Evolutionary conservation across 2,888 invertebrate genomes (phyloP).

Genomic region (Deilephila elpenor): DNA sequence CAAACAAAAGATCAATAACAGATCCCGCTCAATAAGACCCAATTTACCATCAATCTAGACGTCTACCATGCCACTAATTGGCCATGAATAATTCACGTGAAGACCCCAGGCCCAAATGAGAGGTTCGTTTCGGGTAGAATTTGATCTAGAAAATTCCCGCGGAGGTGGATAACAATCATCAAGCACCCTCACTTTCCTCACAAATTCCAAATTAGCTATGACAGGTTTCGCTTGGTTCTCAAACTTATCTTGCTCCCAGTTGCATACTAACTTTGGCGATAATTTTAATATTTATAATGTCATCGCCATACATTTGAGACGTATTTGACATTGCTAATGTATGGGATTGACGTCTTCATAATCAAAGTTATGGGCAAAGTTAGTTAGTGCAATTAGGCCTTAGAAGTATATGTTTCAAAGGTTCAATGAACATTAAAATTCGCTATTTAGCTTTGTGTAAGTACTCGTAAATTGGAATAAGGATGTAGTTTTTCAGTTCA

Average conservation of each 20-base stretch:
- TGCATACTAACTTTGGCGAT: too few species aligned
- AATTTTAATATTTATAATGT: too few species aligned
- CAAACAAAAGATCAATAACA: not conserved
- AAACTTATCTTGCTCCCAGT: not conserved
- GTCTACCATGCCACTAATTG: constrained; percentile 5
- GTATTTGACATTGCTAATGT: too few species aligned
- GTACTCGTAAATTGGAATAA: too few species aligned
- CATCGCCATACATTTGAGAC: too few species aligned
- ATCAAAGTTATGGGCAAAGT: too few species aligned
- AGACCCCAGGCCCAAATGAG: not conserved
- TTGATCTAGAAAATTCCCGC: not conserved
- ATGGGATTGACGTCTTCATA: too few species aligned
- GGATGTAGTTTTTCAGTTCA: too few species aligned
- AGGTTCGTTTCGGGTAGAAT: constrained; percentile 6
- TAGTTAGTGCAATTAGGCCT: too few species aligned
- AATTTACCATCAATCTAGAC: constrained; percentile 7
- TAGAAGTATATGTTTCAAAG: too few species aligned
- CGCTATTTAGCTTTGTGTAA: too few species aligned
- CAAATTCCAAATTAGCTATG: constrained; percentile 1
- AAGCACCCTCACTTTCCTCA: not conserved
- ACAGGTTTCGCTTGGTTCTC: not conserved
- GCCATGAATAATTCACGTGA: constrained; percentile 10
- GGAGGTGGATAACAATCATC: constrained; percentile 6
- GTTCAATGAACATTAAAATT: too few species aligned
- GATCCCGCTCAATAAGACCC: not conserved